Percentiles rank a stretch among this genome's conserved stretches.
These are phyloP conservation scores for Chloebia gouldiae DNA, from an alignment of 2,113 vertebrate genomes.

Conservation along the genomic window DNA sequence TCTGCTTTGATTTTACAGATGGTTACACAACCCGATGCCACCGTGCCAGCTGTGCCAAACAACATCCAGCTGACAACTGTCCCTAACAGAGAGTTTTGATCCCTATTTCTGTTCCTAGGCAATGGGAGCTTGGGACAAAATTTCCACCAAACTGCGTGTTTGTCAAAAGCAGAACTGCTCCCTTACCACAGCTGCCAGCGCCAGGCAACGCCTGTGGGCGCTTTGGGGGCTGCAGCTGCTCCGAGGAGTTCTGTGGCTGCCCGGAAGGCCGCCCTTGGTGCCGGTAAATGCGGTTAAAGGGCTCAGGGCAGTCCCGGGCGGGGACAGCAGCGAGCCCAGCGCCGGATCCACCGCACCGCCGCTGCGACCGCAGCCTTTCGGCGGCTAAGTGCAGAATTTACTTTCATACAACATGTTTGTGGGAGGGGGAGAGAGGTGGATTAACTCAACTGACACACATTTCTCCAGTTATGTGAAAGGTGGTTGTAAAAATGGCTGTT, in stretches of 20 bases:
- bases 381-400: constrained; percentile 46
- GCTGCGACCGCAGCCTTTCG: constrained; percentile 16
- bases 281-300: too few species aligned
- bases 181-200: rapidly evolving
- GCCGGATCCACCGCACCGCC: too few species aligned
- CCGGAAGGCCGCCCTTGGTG: not conserved
- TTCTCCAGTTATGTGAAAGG: constrained; percentile 42
- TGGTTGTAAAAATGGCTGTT: not conserved
- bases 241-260: not conserved
- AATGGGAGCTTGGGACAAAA: not conserved
- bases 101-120: not conserved
- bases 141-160: not conserved
- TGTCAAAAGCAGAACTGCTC: not conserved
- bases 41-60: not conserved
- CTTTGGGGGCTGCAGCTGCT: not conserved
- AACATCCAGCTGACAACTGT: not conserved
- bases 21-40: rapidly evolving
- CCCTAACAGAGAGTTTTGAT: not conserved
- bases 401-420: not conserved
- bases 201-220: not conserved
- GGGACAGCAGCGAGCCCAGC: too few species aligned
- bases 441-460: constrained; percentile 51
- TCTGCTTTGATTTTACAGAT: not conserved
- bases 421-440: not conserved
- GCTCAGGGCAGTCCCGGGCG: too few species aligned